Percentiles rank a stretch among this genome's conserved stretches.
Evolutionary conservation across 2,888 invertebrate genomes (phyloP).

Genomic region (Agriotes lineatus): DNA sequence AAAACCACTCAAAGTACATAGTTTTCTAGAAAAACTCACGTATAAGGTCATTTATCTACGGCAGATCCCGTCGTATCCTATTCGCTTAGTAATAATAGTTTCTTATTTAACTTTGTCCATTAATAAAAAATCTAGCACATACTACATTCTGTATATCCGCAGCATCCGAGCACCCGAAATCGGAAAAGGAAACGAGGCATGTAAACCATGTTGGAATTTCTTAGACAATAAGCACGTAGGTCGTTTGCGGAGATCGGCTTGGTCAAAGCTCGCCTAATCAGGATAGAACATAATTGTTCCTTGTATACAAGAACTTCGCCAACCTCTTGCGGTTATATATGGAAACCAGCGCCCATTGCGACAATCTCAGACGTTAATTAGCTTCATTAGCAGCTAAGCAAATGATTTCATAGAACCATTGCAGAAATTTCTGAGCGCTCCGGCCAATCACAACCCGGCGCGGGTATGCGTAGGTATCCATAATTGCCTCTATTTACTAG

Average conservation of each 20-base stretch:
- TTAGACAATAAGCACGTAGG: constrained; percentile 43
- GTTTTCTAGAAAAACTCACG: too few relatives aligned
- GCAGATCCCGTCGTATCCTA: too few relatives aligned
- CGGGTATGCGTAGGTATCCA: constrained; percentile 31
- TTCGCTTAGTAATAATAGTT: too few relatives aligned
- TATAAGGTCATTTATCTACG: too few relatives aligned
- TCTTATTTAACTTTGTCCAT: too few relatives aligned
- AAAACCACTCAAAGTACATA: too few relatives aligned
- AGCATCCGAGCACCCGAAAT: too few relatives aligned
- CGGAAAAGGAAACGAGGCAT: background rate
- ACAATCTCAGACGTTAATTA: constrained; percentile 57
- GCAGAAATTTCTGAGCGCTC: constrained; percentile 39
- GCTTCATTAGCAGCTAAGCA: constrained; percentile 53
- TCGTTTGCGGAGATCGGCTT: constrained; percentile 42
- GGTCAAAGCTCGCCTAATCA: constrained; percentile 52
- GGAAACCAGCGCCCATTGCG: constrained; percentile 54
- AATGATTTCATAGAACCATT: constrained; percentile 56
- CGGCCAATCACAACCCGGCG: constrained; percentile 38
- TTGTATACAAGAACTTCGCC: constrained; percentile 45
- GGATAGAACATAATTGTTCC: constrained; percentile 55
- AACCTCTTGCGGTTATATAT: constrained; percentile 46
- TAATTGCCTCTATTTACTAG: constrained; percentile 39
- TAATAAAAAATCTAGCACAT: too few relatives aligned
- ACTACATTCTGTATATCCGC: too few relatives aligned
- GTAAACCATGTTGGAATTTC: constrained; percentile 40